A percentile compares a stretch with the other conserved stretches of the same genome.
Conservation (phyloP, 2,888 invertebrate species). For the Synergus itoensis region DNA sequence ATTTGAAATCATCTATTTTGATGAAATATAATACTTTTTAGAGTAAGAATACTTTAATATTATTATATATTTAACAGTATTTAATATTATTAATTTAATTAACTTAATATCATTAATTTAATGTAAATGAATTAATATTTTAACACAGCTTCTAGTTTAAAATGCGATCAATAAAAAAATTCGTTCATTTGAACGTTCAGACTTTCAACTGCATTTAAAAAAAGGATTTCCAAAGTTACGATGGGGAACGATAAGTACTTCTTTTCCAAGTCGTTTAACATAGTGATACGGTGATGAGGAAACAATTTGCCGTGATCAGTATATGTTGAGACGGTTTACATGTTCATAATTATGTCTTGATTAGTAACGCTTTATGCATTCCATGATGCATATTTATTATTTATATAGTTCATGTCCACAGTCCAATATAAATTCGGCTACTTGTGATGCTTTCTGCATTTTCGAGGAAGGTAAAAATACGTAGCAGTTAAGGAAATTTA, state of each 20-base stretch:
- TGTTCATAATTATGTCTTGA: conserved; percentile 56
- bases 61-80: too few relatives aligned
- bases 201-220: background rate
- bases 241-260: conserved; percentile 31
- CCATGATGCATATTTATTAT: conserved; percentile 65
- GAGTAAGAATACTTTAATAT: too few relatives aligned
- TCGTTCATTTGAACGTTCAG: too few relatives aligned
- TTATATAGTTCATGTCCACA: conserved; percentile 57
- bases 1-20: too few relatives aligned
- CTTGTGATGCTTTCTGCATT: background rate
- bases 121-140: too few relatives aligned
- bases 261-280: conserved; percentile 32
- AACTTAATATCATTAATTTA: too few relatives aligned
- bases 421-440: background rate
- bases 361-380: conserved; percentile 63
- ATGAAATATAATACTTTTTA: too few relatives aligned
- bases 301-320: conserved; percentile 33
- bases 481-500: conserved; percentile 1
- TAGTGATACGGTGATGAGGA: conserved; percentile 34
- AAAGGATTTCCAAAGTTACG: background rate
- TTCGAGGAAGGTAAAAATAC: background rate
- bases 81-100: too few relatives aligned
- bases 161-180: too few relatives aligned
- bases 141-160: too few relatives aligned
- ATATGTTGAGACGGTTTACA: conserved; percentile 19